Conservation (phyloP, 2,113 vertebrate genomes). For the Ictidomys tridecemlineatus region DNA sequence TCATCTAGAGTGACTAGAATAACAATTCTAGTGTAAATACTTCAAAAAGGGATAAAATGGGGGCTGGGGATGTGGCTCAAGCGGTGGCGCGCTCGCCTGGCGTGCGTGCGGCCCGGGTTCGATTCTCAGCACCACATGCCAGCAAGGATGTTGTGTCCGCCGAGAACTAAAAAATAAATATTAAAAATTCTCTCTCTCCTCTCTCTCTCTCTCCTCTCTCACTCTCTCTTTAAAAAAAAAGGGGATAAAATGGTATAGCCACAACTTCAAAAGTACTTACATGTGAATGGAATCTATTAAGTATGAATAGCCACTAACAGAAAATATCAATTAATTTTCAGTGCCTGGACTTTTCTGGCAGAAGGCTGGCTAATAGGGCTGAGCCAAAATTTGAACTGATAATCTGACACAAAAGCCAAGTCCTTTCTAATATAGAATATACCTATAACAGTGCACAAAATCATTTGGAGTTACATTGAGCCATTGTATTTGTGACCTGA, state of each 20-base stretch:
- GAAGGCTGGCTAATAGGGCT: not conserved
- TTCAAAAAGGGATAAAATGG: not conserved
- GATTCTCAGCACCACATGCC: too few relatives aligned
- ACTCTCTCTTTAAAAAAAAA: too few relatives aligned
- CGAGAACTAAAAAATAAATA: too few relatives aligned
- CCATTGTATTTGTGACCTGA: not conserved
- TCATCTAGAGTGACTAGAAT: not conserved
- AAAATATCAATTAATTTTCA: not conserved
- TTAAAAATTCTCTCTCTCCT: too few relatives aligned
- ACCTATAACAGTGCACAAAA: not conserved
- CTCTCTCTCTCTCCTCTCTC: too few relatives aligned
- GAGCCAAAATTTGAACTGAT: not conserved
- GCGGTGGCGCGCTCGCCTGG: too few relatives aligned
- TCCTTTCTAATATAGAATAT: not conserved
- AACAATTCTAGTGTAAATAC: not conserved
- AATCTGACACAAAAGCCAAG: not conserved
- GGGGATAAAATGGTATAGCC: not conserved
- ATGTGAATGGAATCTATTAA: not conserved
- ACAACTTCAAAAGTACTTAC: not conserved
- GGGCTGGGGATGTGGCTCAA: too few relatives aligned
- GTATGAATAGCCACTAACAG: not conserved
- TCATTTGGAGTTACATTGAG: not conserved
- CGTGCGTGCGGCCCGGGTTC: too few relatives aligned
- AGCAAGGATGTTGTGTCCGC: too few relatives aligned
- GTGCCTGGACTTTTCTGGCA: not conserved